These are phyloP conservation scores for Drosophila arawakana DNA, from an alignment of 1,140 invertebrate species.

Conservation along the genomic window DNA sequence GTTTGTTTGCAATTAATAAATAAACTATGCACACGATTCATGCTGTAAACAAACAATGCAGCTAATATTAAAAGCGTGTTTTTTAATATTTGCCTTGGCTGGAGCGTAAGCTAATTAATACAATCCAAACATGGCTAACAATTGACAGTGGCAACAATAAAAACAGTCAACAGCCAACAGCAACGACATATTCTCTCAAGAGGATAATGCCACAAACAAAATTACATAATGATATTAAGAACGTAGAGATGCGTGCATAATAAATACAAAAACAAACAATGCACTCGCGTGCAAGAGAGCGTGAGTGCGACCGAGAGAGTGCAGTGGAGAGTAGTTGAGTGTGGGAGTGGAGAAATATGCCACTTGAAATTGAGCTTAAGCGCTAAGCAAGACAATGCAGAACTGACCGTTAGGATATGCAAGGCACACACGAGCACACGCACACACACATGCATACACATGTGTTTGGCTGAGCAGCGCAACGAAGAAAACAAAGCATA, in stretches of 20 bases:
- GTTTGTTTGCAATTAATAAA: slow-evolving; percentile 9
- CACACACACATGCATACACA: neutral
- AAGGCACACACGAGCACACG: neutral
- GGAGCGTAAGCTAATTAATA: slow-evolving; percentile 37
- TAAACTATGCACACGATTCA: slow-evolving; percentile 5
- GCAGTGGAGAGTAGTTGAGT: neutral
- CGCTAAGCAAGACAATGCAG: slow-evolving; percentile 12
- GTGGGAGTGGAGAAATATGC: neutral
- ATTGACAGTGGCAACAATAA: neutral
- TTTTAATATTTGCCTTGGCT: slow-evolving; percentile 6
- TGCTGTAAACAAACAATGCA: slow-evolving; percentile 7
- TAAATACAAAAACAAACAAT: slow-evolving; percentile 53
- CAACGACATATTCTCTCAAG: slow-evolving; percentile 5
- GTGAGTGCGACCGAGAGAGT: neutral
- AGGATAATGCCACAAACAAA: slow-evolving; percentile 67
- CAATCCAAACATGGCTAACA: slow-evolving; percentile 24
- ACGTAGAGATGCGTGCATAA: slow-evolving; percentile 50
- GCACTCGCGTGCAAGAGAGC: neutral
- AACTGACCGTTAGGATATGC: slow-evolving; percentile 11
- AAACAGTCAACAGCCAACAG: slow-evolving; percentile 6
- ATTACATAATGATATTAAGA: slow-evolving; percentile 68
- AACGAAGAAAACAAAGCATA: slow-evolving; percentile 1
- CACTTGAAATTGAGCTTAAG: slow-evolving; percentile 9
- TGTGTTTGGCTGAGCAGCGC: slow-evolving; percentile 10
- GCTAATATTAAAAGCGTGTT: slow-evolving; percentile 1